Base-by-base conservation (phyloP, 2,797 vertebrate species). In the Clamator glandarius region DNA sequence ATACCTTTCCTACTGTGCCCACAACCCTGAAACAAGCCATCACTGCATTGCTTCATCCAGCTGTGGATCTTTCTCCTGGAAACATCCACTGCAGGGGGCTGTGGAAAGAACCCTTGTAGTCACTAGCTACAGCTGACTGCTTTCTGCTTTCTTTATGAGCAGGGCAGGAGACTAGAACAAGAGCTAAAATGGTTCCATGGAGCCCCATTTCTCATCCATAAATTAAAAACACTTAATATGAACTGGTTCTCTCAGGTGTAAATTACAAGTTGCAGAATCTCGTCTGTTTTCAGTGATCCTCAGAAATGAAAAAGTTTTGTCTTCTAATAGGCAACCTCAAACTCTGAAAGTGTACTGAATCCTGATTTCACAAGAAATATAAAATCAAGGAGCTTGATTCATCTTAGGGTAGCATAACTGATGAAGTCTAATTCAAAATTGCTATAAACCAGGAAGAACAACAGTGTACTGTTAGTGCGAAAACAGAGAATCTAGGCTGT, bases 41-140 rank as follows among this genome's bases (percentile, higher is more conserved):
- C 74, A 18, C 39, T 7, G 21, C 35, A 2, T 36, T 63, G 72
- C 89, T 80, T 48, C 29, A 2, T 58, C 75, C 73, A 28, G 68
- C 61, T 61, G 68, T 0, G 0, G 48, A 64, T 57, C 76, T 66
- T 81, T 78, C 79, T 79, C 25, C 85, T 81, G 73, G 68, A 83
- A 83, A 18, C 5, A 2, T 7, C 18, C 24, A 1, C n/a, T 1
- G 46, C 6, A 2, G 79, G 69, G 58, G 36, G 14, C 36, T 46
- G 75, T 1, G 4, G 19, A 28, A 48, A n/a, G n/a, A 81, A 18
- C 79, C 41, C 39, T 5, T 0, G 0, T 4, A 5, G 29, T n/a
- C 16, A 14, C 52, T 4, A 21, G 18, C 44, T 7, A 5, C 44
- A n/a, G 29, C 42, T 6, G 33, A 20, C 46, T 68, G 74, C 36